Evolutionary conservation across 2,113 vertebrate species (phyloP), one percentile per base, ranked within the genome.

Genomic region (Calidris pygmaea): DNA sequence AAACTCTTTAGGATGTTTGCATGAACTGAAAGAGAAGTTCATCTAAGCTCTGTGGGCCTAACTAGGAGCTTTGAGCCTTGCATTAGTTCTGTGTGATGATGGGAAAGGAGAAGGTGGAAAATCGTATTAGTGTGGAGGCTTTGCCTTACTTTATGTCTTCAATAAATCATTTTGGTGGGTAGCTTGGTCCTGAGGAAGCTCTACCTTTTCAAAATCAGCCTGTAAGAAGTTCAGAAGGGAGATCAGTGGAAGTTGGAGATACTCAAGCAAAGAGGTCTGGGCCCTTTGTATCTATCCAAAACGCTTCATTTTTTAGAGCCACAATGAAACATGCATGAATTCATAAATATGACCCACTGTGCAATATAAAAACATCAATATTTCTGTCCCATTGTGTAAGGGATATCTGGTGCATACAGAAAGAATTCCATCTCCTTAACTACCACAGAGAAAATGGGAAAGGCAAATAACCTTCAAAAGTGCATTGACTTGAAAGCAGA

Each of bases 351-450:
- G 73, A 95, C 86, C 83, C 39, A 76, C 90, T 89, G 79, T 84
- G 91, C 50, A 91, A 89, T 66, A 87, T 41, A 80, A 92, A 96
- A 92, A 87, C 87, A 86, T 93, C 84, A 59, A 66, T 89, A 86
- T 85, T 90, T 92, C 81, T 87, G 53, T 95, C 58, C 53, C 50
- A 59, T 96, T 95, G 79, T 89, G 66, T 82, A 53, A 94, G 58
- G 39, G 50, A 67, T 93, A 87, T 65, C 74, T 82, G 55, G 37
- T 83, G 71, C 71, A 76, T 79, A 67, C 52, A 82, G 91, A 91
- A 89, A 87, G 65, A 89, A 47, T 89, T 87, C 89, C 14, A 27
- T 95, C 70, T 93, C 45, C 60, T 85, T 76, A 92, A 73, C 80
- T 70, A 93, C 89, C 50, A 35, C 66, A 62, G 77, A 91, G 86